These are phyloP conservation scores for Caligus rogercresseyi DNA, from an alignment of 1,140 invertebrate species.

Conservation along the genomic window DNA sequence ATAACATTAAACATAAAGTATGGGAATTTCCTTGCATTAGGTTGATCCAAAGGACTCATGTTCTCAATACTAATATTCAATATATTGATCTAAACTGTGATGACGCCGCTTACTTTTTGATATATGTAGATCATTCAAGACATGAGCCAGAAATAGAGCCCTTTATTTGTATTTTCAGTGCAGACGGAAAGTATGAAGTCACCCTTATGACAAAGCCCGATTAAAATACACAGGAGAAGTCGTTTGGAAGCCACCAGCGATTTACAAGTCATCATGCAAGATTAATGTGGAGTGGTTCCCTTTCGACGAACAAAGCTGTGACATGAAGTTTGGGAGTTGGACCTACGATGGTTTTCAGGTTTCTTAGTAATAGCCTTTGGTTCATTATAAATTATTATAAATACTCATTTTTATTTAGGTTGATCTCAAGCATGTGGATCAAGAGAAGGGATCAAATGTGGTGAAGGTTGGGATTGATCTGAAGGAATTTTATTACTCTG, in stretches of 20 bases:
- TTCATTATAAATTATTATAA: neutral
- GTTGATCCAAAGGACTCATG: neutral
- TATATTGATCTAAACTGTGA: neutral
- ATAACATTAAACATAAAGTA: neutral
- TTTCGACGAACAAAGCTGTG: conserved; percentile 53
- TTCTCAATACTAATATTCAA: neutral
- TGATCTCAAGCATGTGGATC: conserved; percentile 64
- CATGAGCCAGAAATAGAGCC: too few species aligned
- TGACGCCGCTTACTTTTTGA: neutral
- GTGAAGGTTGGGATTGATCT: conserved; percentile 68
- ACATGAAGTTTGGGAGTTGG: conserved; percentile 93
- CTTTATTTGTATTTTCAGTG: conserved; percentile 38
- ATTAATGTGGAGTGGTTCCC: conserved; percentile 76
- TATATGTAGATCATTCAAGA: neutral
- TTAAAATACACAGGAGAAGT: conserved; percentile 74
- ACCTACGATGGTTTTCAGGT: conserved; percentile 77
- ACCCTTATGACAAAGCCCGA: conserved; percentile 66
- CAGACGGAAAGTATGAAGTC: conserved; percentile 93
- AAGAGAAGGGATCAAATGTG: conserved; percentile 50
- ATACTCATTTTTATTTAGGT: conserved; percentile 39
- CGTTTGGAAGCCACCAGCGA: conserved; percentile 91
- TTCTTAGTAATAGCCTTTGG: neutral
- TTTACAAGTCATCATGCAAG: conserved; percentile 94
- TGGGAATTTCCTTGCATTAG: neutral
- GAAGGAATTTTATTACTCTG: conserved; percentile 73